phyloP scores from a whole-genome alignment of 2,113 vertebrate genomes.

The Brachyhypopomus gauderio region DNA sequence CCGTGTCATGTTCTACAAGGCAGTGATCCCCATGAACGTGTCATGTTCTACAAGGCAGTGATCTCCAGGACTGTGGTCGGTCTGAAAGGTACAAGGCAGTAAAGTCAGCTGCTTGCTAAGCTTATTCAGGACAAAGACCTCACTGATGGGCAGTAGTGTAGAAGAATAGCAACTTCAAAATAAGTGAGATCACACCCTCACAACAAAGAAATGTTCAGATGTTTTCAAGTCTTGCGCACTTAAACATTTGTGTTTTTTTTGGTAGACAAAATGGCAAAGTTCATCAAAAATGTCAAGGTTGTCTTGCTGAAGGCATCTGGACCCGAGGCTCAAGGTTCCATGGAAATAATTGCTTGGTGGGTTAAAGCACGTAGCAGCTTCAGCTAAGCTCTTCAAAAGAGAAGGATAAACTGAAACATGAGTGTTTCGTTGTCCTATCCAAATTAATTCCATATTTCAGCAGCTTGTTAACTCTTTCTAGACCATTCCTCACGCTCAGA shows the following conservation, averaged over 20 bases:
- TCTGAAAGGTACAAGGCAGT: background rate
- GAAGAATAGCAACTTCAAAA: background rate
- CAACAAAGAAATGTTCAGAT: constrained; percentile 4
- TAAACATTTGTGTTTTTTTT: constrained; percentile 2
- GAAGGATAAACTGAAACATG: background rate
- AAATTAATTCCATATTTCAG: background rate
- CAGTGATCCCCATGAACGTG: constrained; percentile 23
- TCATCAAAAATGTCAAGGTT: background rate
- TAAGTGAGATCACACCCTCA: constrained; percentile 13
- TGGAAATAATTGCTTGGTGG: background rate
- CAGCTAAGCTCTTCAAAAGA: too few species aligned
- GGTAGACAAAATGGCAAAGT: background rate
- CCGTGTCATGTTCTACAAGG: too few species aligned
- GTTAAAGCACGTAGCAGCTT: background rate
- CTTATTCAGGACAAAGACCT: background rate
- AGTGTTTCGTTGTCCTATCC: background rate
- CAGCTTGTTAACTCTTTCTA: background rate
- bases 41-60: background rate
- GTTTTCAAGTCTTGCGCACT: background rate
- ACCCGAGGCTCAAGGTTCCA: background rate
- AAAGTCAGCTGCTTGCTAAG: background rate
- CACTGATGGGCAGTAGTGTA: constrained; percentile 1
- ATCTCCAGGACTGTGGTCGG: background rate
- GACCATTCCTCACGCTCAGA: background rate
- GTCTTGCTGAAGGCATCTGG: background rate